Base-by-base conservation (phyloP, 2,797 vertebrate species). In the Crocidura indochinensis region DNA sequence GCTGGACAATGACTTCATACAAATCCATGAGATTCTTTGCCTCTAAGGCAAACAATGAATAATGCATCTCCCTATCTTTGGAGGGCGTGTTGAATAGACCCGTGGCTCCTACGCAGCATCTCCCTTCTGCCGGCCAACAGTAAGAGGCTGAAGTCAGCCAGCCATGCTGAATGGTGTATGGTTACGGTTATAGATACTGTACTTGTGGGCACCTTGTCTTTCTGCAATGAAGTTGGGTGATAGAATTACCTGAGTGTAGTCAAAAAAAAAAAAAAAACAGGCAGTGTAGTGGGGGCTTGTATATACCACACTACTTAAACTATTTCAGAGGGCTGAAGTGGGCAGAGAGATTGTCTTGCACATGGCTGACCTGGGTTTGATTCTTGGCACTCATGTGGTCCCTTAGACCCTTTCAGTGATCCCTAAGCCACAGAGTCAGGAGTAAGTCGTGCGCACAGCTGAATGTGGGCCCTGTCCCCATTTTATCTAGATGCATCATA, bases 101-200 rank as follows among this genome's bases (percentile, higher is more conserved):
- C 82, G 47, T 75, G 95, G 79, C 80, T 74, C 84, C 74, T 85
- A 31, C 84, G 27, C 80, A 29, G 88, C 62, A 88, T 81, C 91
- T 90, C 94, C 93, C 91, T 93, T 80, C 92, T 96, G 87, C 87
- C 84, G 51, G 49, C 83, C 17, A 74, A 94, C 89, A 90, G 87
- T 64, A 72, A 84, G 78, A 84, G 87, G 26, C 49, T 31, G 69
- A 88, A 89, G 84, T 71, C 80, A 90, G 94, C 67, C 22, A 10
- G 60, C 76, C 62, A 87, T 74, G 67, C 47, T 10, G 75, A 81
- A 84, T 27, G 86, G 95, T 96, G n/a, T 96, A 75, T 24, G 9
- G 92, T 97, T 96, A 94, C 97, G 73, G 81, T 15, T 64, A 88
- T 1, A 91, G 95, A 83, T 56, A 31, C 64, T 75, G 22, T 74